Percentiles rank a stretch among this genome's conserved stretches.
phyloP scores from a whole-genome alignment of 2,888 invertebrate genomes.

The Ferdinandea cuprea region DNA sequence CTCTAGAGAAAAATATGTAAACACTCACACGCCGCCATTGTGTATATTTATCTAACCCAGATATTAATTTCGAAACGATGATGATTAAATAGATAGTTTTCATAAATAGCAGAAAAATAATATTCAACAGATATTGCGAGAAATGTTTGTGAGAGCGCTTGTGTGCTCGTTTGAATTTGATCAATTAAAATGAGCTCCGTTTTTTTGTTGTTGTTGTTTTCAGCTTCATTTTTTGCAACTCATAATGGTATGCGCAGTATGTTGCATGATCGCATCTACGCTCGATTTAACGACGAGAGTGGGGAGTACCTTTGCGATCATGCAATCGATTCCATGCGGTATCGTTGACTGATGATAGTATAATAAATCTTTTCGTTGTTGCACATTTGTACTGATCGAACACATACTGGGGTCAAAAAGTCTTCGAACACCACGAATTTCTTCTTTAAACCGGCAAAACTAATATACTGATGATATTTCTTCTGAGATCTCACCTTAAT shows the following conservation, averaged over 20 bases:
- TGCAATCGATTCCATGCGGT: slow-evolving; percentile 12
- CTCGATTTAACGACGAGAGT: neutral
- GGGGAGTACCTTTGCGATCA: slow-evolving; percentile 18
- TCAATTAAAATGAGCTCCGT: slow-evolving; percentile 29
- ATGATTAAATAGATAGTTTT: slow-evolving; percentile 32
- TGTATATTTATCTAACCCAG: slow-evolving; percentile 47
- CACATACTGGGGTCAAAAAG: no score
- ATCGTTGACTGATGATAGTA: neutral
- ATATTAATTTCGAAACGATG: slow-evolving; percentile 46
- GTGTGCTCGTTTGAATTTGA: slow-evolving; percentile 24
- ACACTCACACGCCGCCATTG: slow-evolving; percentile 16
- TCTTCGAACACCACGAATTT: no score
- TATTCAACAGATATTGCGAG: neutral
- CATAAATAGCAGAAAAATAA: neutral
- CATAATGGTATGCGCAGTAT: neutral
- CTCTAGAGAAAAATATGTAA: slow-evolving; percentile 22
- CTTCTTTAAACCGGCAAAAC: no score
- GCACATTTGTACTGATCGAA: no score
- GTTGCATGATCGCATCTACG: slow-evolving; percentile 30
- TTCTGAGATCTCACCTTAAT: no score
- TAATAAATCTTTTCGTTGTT: no score
- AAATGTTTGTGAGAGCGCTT: slow-evolving; percentile 24
- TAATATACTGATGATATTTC: no score
- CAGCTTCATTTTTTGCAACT: slow-evolving; percentile 19
- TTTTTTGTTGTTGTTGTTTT: neutral